phyloP scores from a whole-genome alignment of 1,140 invertebrate genomes.

The Drosophila nebulosa region DNA sequence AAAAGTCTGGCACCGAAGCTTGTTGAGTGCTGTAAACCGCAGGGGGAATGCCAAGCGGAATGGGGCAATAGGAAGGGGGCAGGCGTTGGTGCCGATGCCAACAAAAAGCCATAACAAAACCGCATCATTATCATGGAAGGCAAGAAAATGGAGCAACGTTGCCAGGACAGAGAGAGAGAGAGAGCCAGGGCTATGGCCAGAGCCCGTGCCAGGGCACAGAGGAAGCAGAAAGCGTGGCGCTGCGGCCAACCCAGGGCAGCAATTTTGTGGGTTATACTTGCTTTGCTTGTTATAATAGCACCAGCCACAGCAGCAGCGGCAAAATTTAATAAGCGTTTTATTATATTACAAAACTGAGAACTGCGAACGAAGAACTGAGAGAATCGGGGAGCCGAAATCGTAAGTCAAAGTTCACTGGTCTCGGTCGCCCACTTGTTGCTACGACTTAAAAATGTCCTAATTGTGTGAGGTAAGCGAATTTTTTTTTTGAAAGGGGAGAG shows the following conservation, averaged over 20 bases:
- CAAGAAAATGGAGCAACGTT: slow-evolving; percentile 51
- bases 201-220: slow-evolving; percentile 14
- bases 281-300: slow-evolving; percentile 50
- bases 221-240: slow-evolving; percentile 50
- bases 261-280: slow-evolving; percentile 58
- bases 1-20: slow-evolving; percentile 31
- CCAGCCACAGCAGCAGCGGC: slow-evolving; percentile 16
- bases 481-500: not conserved
- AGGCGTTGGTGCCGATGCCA: slow-evolving; percentile 35
- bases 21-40: slow-evolving; percentile 54
- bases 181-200: too few relatives aligned
- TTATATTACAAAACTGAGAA: slow-evolving; percentile 55
- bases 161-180: too few relatives aligned
- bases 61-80: not conserved
- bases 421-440: not conserved
- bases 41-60: slow-evolving; percentile 6
- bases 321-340: slow-evolving; percentile 71
- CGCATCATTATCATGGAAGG: slow-evolving; percentile 64
- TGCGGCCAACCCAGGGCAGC: slow-evolving; percentile 56
- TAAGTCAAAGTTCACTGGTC: slow-evolving; percentile 13
- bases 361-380: slow-evolving; percentile 11
- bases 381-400: slow-evolving; percentile 33
- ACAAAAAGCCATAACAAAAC: slow-evolving; percentile 65
- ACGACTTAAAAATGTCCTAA: slow-evolving; percentile 45
- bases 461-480: slow-evolving; percentile 39